Percentiles rank a stretch among this genome's conserved stretches.
These are phyloP conservation scores for Holothuria leucospilota DNA, from an alignment of 53 echinoderm and acorn worm species.

Conservation along the genomic window DNA sequence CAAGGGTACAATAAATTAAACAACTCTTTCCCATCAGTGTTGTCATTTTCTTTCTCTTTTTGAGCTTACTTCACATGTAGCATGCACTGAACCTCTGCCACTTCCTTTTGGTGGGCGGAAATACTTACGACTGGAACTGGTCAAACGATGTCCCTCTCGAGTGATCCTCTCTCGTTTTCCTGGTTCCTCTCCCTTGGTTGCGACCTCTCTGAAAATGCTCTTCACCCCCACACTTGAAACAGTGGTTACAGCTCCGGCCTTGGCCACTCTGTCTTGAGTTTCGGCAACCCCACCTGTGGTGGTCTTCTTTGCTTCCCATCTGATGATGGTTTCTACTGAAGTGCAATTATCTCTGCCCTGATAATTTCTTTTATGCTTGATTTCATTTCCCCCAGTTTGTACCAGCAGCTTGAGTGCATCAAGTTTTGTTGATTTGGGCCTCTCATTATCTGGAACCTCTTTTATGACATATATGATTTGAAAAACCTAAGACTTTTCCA, in stretches of 20 bases:
- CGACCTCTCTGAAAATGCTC: constrained; percentile 60
- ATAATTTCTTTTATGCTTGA: too few relatives aligned
- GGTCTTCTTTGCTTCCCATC: too few relatives aligned
- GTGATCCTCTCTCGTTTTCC: constrained; percentile 46
- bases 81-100: background rate
- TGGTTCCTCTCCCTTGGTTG: constrained; percentile 49
- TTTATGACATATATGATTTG: background rate
- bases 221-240: constrained; percentile 48
- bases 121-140: constrained; percentile 24
- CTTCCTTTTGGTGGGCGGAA: background rate
- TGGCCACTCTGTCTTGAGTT: constrained; percentile 2
- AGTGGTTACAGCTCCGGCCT: too few relatives aligned
- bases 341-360: too few relatives aligned
- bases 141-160: constrained; percentile 62
- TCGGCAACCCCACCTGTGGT: constrained; percentile 24
- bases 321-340: too few relatives aligned
- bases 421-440: too few relatives aligned
- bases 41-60: constrained; percentile 40
- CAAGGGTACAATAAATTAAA: constrained; percentile 54
- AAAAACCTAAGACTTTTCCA: too few relatives aligned
- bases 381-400: constrained; percentile 11
- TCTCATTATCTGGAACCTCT: too few relatives aligned
- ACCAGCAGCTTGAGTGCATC: background rate
- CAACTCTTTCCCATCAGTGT: constrained; percentile 63
- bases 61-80: constrained; percentile 34